Percentiles rank a stretch among this genome's conserved stretches.
Evolutionary conservation across 2,113 vertebrate species (phyloP).

Genomic region (Corynorhinus townsendii): DNA sequence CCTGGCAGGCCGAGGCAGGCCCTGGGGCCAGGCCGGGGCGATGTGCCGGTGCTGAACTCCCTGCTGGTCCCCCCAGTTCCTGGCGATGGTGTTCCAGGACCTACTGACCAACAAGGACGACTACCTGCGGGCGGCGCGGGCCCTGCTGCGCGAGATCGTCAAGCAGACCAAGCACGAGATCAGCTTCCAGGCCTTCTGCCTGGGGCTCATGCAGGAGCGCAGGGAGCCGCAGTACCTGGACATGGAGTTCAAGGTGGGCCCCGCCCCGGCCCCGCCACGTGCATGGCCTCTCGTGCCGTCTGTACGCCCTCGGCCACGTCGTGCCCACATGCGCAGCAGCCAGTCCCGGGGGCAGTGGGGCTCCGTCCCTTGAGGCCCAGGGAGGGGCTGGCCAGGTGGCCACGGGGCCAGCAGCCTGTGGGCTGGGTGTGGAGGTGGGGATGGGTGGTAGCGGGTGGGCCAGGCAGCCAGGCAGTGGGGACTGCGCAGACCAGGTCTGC

Average conservation of each 20-base stretch:
- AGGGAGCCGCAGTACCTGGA: slow-evolving; percentile 91
- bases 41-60: background rate
- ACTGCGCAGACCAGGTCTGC: accelerated
- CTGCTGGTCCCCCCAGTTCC: slow-evolving; percentile 80
- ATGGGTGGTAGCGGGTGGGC: accelerated
- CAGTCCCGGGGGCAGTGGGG: accelerated
- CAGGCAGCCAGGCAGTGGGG: accelerated
- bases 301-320: accelerated
- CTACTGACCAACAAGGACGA: slow-evolving; percentile 96
- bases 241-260: slow-evolving; percentile 95
- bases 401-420: background rate
- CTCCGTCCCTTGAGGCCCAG: accelerated
- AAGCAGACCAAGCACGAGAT: slow-evolving; percentile 99
- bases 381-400: background rate
- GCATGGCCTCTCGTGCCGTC: accelerated
- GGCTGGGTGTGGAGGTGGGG: background rate
- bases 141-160: slow-evolving; percentile 95
- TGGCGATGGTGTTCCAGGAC: slow-evolving; percentile 99
- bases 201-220: slow-evolving; percentile 97
- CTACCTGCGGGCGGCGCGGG: slow-evolving; percentile 93
- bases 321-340: accelerated
- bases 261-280: background rate
- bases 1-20: background rate
- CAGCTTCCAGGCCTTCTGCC: slow-evolving; percentile 98
- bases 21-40: accelerated